Conservation (phyloP, 2,888 invertebrate species). For the Patella pellucida region DNA sequence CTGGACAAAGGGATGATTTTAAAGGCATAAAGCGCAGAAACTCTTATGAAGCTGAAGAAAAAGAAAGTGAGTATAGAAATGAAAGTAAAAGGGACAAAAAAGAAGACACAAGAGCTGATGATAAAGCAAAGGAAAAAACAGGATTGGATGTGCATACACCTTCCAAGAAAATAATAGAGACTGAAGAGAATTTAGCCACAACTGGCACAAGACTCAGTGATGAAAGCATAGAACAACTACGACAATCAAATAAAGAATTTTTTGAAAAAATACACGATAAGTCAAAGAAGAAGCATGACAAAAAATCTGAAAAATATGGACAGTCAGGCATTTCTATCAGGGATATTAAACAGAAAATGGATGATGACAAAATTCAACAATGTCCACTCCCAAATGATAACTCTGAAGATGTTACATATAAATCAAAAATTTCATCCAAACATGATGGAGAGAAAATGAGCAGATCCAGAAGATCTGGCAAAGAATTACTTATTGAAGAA, state of each 20-base stretch:
- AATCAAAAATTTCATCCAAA: too few species aligned
- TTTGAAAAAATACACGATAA: too few species aligned
- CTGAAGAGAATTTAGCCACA: conserved; percentile 10
- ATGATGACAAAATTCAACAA: too few species aligned
- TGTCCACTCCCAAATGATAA: too few species aligned
- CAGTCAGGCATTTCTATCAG: too few species aligned
- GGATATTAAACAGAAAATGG: too few species aligned
- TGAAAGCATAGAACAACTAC: conserved; percentile 7
- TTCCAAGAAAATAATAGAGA: not conserved
- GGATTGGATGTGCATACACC: too few species aligned
- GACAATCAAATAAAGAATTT: conserved; percentile 16
- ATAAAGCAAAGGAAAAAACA: not conserved
- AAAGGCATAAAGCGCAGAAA: conserved; percentile 25
- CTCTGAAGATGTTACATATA: too few species aligned
- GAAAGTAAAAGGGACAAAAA: conserved; percentile 2
- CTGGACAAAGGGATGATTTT: conserved; percentile 27
- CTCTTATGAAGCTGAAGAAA: conserved; percentile 22
- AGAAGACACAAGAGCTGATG: conserved; percentile 6
- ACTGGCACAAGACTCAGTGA: conserved; percentile 9
- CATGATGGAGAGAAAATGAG: conserved; percentile 4
- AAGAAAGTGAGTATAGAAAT: conserved; percentile 9
- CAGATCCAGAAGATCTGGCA: conserved; percentile 24
- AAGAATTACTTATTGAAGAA: conserved; percentile 12
- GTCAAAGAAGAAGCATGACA: too few species aligned
- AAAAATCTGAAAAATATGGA: too few species aligned